phyloP scores from a whole-genome alignment of 2,888 invertebrate species.

The Eledone cirrhosa region DNA sequence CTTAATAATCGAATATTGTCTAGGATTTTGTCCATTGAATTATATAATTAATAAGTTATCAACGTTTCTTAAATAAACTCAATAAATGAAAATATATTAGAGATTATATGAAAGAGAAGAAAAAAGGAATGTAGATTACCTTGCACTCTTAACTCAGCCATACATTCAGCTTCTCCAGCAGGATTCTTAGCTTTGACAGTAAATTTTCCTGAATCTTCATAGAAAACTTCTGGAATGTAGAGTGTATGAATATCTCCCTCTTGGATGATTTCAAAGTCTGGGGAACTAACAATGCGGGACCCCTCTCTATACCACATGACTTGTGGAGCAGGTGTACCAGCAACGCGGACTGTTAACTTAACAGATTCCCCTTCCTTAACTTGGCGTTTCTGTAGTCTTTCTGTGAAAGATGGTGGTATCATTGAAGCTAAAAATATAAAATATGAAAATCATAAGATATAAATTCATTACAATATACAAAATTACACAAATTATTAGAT shows the following conservation, averaged over 20 bases:
- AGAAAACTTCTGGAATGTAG: constrained; percentile 75
- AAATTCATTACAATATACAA: too few relatives aligned
- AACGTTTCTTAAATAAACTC: too few relatives aligned
- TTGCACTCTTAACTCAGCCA: constrained; percentile 78
- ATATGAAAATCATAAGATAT: too few relatives aligned
- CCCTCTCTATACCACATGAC: constrained; percentile 66
- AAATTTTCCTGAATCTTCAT: constrained; percentile 67
- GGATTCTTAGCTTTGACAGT: constrained; percentile 63
- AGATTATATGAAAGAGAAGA: too few relatives aligned
- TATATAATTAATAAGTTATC: neutral
- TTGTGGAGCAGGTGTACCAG: constrained; percentile 61
- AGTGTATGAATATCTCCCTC: constrained; percentile 76
- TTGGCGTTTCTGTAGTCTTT: constrained; percentile 79
- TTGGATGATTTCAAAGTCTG: constrained; percentile 66
- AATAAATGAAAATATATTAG: too few relatives aligned
- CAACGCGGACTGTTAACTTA: constrained; percentile 60
- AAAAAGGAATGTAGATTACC: constrained; percentile 43
- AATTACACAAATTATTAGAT: too few relatives aligned
- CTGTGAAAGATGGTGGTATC: constrained; percentile 82
- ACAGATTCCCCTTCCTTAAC: constrained; percentile 68
- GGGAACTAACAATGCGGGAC: constrained; percentile 66
- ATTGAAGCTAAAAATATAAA: constrained; percentile 73
- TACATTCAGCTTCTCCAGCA: constrained; percentile 72
- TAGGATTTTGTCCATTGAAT: too few relatives aligned
- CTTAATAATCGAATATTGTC: too few relatives aligned